phyloP scores from a whole-genome alignment of 1,140 invertebrate species.

The Eurosta solidaginis region DNA sequence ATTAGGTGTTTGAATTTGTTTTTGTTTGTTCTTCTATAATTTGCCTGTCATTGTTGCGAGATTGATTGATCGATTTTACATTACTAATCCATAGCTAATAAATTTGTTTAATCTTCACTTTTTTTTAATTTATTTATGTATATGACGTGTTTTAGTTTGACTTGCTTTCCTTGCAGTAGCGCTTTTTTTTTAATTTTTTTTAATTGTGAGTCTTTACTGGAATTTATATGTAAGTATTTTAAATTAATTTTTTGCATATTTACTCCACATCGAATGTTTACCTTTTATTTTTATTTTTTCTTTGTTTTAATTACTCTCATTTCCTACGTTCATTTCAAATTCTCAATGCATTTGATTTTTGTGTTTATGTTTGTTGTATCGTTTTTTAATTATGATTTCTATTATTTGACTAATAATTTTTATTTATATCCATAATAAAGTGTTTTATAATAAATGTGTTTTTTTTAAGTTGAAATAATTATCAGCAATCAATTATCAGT shows the following conservation, averaged over 20 bases:
- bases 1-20: no score
- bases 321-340: neutral
- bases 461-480: neutral
- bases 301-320: neutral
- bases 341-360: neutral
- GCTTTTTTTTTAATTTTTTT: slow-evolving; percentile 4
- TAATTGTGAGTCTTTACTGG: neutral
- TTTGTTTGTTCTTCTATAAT: neutral
- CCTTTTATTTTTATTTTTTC: neutral
- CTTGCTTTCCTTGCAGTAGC: slow-evolving; percentile 21
- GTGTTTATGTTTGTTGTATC: neutral
- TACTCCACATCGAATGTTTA: neutral
- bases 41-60: slow-evolving; percentile 15
- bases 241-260: neutral
- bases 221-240: neutral
- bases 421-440: neutral
- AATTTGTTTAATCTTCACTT: slow-evolving; percentile 11
- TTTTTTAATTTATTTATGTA: slow-evolving; percentile 30
- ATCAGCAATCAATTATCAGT: neutral
- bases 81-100: slow-evolving; percentile 28
- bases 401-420: slow-evolving; percentile 1
- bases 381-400: neutral
- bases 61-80: slow-evolving; percentile 24
- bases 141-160: slow-evolving; percentile 1
- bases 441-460: neutral